A percentile compares a stretch with the other conserved stretches of the same genome.
Evolutionary conservation across 1,140 invertebrate genomes (phyloP).

Genomic region (Neodiprion pinetum): DNA sequence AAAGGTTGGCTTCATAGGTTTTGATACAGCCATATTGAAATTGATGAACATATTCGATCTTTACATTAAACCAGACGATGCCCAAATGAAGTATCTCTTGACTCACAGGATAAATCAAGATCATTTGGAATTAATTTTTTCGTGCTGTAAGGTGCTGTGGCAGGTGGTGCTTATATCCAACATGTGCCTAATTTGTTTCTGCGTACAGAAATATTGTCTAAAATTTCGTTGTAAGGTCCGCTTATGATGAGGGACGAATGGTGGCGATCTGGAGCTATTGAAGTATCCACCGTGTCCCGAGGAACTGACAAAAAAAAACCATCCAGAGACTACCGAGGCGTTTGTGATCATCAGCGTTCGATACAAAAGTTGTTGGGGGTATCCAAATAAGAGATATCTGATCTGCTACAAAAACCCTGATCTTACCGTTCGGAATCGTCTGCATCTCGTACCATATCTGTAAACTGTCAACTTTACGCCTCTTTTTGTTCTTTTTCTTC

Average conservation of each 20-base stretch:
- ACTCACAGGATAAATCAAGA: too few species aligned
- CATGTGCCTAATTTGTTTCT: too few species aligned
- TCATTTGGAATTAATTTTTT: too few species aligned
- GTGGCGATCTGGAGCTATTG: constrained; percentile 15
- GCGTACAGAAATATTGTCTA: constrained; percentile 10
- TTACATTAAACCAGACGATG: too few species aligned
- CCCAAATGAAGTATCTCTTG: too few species aligned
- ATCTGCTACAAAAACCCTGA: constrained; percentile 24
- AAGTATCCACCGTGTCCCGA: constrained; percentile 15
- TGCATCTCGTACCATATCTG: constrained; percentile 8
- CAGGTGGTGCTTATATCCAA: too few species aligned
- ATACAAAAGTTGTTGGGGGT: constrained; percentile 11
- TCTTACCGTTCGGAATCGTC: not conserved
- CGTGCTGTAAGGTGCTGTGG: too few species aligned
- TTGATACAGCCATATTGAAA: too few species aligned
- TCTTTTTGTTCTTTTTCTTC: not conserved
- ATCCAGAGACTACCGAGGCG: too few species aligned
- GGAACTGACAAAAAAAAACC: constrained; percentile 18
- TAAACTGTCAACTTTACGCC: constrained; percentile 8
- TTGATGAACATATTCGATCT: too few species aligned
- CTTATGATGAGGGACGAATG: constrained; percentile 24
- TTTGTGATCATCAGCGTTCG: constrained; percentile 22
- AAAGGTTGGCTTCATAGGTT: too few species aligned
- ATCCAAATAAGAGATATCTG: constrained; percentile 19
- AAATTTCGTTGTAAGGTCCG: constrained; percentile 18